A percentile compares a stretch with the other conserved stretches of the same genome.
These are phyloP conservation scores for Stylophora pistillata DNA, from an alignment of 64 coral and sea anemone genomes.

Conservation along the genomic window DNA sequence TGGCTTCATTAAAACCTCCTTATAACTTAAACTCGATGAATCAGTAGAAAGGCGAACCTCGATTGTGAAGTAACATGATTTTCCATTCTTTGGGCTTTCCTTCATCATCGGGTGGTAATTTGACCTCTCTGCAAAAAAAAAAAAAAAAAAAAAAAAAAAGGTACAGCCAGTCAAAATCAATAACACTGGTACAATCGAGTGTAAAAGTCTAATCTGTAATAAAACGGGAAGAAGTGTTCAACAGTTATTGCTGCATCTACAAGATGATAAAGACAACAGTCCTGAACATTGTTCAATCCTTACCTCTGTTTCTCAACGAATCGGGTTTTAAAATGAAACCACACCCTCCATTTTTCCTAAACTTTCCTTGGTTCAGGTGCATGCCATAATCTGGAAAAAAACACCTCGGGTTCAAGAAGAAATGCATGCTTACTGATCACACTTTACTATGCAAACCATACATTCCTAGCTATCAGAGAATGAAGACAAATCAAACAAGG, in stretches of 20 bases:
- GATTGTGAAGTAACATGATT: slow-evolving; percentile 87
- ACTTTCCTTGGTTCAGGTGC: slow-evolving; percentile 92
- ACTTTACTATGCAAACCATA: too few relatives aligned
- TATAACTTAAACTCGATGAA: too few relatives aligned
- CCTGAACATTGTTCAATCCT: too few relatives aligned
- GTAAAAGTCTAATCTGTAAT: too few relatives aligned
- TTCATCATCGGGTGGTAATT: slow-evolving; percentile 81
- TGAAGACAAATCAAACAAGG: too few relatives aligned
- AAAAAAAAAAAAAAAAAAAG: not conserved
- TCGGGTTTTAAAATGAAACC: slow-evolving; percentile 95
- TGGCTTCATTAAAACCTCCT: too few relatives aligned
- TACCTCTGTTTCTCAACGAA: slow-evolving; percentile 55
- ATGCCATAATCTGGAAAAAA: slow-evolving; percentile 72
- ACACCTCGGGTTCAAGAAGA: not conserved
- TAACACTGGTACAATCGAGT: too few relatives aligned
- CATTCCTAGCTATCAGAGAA: too few relatives aligned
- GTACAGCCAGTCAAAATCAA: too few relatives aligned
- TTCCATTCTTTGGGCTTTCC: slow-evolving; percentile 70
- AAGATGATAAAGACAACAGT: too few relatives aligned
- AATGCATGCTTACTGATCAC: not conserved
- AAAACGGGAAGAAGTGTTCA: too few relatives aligned
- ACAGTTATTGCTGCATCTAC: too few relatives aligned
- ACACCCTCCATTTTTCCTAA: slow-evolving; percentile 87
- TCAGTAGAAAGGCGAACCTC: slow-evolving; percentile 41
- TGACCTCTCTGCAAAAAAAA: slow-evolving; percentile 65